Evolutionary conservation across 2,113 vertebrate genomes (phyloP).

Genomic region (Vimba vimba): DNA sequence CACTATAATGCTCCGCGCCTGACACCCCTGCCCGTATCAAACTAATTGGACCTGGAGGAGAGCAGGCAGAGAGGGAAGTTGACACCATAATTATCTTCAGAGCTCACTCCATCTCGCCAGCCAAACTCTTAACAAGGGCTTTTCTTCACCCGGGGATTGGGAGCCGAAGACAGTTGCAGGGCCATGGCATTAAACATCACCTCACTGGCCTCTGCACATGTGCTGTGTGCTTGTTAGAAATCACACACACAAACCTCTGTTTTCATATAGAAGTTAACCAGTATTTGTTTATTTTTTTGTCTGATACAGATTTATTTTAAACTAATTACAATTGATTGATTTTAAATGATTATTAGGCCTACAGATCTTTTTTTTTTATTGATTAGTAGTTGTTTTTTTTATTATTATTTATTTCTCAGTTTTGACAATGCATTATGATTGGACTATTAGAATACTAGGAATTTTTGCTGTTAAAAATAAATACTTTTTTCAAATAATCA

Average conservation of each 20-base stretch:
- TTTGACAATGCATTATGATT: background rate
- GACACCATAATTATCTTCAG: conserved; percentile 42
- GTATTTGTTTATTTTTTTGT: background rate
- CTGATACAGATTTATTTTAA: background rate
- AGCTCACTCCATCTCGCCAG: conserved; percentile 10
- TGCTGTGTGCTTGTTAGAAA: conserved; percentile 15
- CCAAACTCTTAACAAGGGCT: conserved; percentile 22
- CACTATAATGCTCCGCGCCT: conserved; percentile 22
- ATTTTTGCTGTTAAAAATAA: background rate
- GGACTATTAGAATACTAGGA: background rate
- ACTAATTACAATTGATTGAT: background rate
- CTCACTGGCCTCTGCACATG: conserved; percentile 6
- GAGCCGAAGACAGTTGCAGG: conserved; percentile 18
- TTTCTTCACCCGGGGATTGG: conserved; percentile 25
- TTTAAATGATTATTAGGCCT: background rate
- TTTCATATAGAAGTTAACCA: background rate
- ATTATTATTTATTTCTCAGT: background rate
- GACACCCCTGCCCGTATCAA: conserved; percentile 39
- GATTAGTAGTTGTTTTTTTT: background rate
- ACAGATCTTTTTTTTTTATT: background rate
- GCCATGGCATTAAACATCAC: conserved; percentile 14
- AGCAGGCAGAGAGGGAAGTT: conserved; percentile 38
- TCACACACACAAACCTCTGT: background rate
- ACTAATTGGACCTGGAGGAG: conserved; percentile 51
- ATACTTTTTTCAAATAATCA: background rate